A percentile compares a stretch with the other conserved stretches of the same genome.
Conservation (phyloP, 1,140 invertebrate species). For the Drosophila kurseongensis region DNA sequence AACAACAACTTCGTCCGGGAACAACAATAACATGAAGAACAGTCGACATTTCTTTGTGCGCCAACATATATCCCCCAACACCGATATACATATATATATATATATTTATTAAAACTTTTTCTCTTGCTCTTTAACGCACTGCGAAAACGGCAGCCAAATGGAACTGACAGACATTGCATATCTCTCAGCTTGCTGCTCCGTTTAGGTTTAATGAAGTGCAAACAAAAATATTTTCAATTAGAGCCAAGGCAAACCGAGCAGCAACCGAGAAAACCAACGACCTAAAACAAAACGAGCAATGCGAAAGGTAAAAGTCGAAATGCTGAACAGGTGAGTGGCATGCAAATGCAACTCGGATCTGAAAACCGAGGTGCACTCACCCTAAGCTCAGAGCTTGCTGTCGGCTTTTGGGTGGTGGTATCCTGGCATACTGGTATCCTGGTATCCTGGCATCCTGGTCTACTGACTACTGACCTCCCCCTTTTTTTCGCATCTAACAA, state of each 20-base stretch:
- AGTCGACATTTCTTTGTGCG: constrained; percentile 19
- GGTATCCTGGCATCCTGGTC: no score
- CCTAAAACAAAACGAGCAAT: constrained; percentile 34
- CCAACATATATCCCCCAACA: constrained; percentile 5
- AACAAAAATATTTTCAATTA: constrained; percentile 80
- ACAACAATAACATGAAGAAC: constrained; percentile 21
- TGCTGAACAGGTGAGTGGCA: constrained; percentile 67
- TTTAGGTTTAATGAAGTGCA: constrained; percentile 78
- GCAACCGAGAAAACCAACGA: constrained; percentile 22
- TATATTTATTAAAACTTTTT: constrained; percentile 52
- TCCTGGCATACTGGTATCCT: no score
- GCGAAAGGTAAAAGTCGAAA: constrained; percentile 55
- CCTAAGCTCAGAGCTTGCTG: constrained; percentile 59
- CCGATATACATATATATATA: constrained; percentile 1
- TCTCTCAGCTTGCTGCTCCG: constrained; percentile 34
- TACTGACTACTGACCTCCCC: background rate
- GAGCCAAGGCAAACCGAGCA: constrained; percentile 39
- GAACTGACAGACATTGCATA: constrained; percentile 38
- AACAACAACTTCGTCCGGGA: constrained; percentile 17
- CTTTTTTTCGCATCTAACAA: constrained; percentile 8
- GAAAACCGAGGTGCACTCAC: constrained; percentile 63
- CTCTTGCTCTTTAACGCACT: background rate
- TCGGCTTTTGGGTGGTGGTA: constrained; percentile 52
- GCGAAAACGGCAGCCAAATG: constrained; percentile 16
- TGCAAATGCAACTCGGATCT: constrained; percentile 63